These are phyloP conservation scores for Teleopsis dalmanni DNA, from an alignment of 1,140 invertebrate genomes.

Conservation along the genomic window DNA sequence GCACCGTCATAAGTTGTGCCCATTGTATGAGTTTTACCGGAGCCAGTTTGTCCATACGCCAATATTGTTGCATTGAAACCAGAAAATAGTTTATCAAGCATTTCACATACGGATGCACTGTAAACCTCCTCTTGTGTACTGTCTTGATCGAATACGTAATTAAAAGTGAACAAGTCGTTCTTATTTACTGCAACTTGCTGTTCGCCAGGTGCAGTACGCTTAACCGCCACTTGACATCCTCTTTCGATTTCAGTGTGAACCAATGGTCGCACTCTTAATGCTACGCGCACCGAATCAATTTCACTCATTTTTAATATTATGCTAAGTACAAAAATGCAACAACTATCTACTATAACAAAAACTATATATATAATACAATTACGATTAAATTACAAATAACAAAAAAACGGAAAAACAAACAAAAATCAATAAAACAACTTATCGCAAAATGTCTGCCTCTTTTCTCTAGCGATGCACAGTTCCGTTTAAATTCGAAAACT, in stretches of 20 bases:
- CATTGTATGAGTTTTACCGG: slow-evolving; percentile 90
- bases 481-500: too few relatives aligned
- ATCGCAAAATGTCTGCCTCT: too few relatives aligned
- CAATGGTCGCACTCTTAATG: slow-evolving; percentile 71
- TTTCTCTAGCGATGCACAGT: too few relatives aligned
- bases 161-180: slow-evolving; percentile 75
- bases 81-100: slow-evolving; percentile 74
- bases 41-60: slow-evolving; percentile 91
- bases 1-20: slow-evolving; percentile 67
- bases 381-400: too few relatives aligned
- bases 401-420: too few relatives aligned
- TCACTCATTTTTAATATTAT: slow-evolving; percentile 7
- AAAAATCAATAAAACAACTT: too few relatives aligned
- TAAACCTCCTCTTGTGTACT: slow-evolving; percentile 70
- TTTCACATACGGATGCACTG: slow-evolving; percentile 61
- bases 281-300: slow-evolving; percentile 51
- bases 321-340: neutral
- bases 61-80: slow-evolving; percentile 84
- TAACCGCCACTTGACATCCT: slow-evolving; percentile 60
- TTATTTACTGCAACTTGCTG: slow-evolving; percentile 64
- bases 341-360: neutral
- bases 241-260: slow-evolving; percentile 60
- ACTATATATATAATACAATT: too few relatives aligned
- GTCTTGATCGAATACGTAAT: slow-evolving; percentile 59
- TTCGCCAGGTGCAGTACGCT: slow-evolving; percentile 51